phyloP scores from a whole-genome alignment of 2,113 vertebrate genomes.

The Micronisus gabar region DNA sequence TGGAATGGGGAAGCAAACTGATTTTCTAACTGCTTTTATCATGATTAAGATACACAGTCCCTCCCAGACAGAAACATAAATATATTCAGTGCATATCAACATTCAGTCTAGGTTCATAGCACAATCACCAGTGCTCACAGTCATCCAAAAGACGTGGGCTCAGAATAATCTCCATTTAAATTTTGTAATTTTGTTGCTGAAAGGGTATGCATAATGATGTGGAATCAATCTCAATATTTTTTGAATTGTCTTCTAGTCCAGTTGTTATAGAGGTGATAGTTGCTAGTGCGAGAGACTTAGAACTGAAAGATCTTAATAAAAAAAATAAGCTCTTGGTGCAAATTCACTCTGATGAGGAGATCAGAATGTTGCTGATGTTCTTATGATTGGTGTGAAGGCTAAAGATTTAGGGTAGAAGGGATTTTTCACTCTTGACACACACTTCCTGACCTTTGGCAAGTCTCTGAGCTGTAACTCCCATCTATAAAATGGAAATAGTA shows the following conservation, averaged over 20 bases:
- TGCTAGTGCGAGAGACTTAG: not conserved
- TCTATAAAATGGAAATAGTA: not conserved
- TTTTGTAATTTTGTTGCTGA: not conserved
- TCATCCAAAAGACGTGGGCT: not conserved
- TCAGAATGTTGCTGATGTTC: not conserved
- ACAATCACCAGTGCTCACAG: not conserved
- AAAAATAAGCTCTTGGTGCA: not conserved
- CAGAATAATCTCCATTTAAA: not conserved
- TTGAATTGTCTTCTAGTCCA: not conserved
- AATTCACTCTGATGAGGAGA: not conserved
- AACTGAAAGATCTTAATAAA: not conserved
- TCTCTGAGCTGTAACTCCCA: not conserved
- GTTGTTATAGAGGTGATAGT: not conserved
- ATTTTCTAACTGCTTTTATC: constrained; percentile 3
- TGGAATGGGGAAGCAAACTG: not conserved
- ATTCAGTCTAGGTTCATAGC: not conserved
- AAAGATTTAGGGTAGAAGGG: not conserved
- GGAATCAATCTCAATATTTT: not conserved
- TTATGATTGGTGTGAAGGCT: not conserved
- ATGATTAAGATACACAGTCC: not conserved
- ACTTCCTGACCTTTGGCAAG: not conserved
- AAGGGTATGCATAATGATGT: not conserved
- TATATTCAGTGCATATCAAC: not conserved
- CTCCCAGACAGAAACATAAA: not conserved
- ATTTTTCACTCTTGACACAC: not conserved